Base-by-base conservation (phyloP, 2,888 invertebrate genomes). In the Cryptocephalus primarius region DNA sequence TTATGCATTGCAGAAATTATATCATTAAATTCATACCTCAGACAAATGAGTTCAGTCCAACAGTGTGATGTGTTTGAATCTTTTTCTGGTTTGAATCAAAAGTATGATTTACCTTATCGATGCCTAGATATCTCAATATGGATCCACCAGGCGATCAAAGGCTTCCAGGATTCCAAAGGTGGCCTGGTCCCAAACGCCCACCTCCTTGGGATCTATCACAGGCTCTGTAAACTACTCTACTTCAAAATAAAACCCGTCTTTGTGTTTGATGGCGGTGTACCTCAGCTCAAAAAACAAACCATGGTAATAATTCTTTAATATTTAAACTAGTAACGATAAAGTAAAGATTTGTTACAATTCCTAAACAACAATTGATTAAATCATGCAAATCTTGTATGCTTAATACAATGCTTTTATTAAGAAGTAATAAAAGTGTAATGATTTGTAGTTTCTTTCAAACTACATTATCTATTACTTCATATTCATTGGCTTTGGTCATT, bases 211-310 rank as follows among this genome's bases (percentile, higher is more conserved):
- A 76, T 99, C 39, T 96, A 95, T 64, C 87, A 91, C 66, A 78
- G 97, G 32, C 78, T 99, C 42, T 96, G 96, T 71, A 99, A 99
- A 74, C 76, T 99, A 42, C 75, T 99, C 38, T 94, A 88, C 69
- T 97, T 90, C 68, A 84, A 87, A 65, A 91, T 99, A 54, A 92
- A 90, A 60, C 99, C 99, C 1, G 82, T 99, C 2, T 97, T 99
- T 76, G 92, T 99, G 8, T 99, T 99, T 73, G 99, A 99, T 77
- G 99, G 99, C 22, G 87, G 85, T 39, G 89, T 91, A 42, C 97
- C 99, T 11, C 76, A 78, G 46, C 78, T 99, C 36, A 99, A 99
- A 72, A 85, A 79, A 60, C 87, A 91, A 72, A 95, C 94, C 9
- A 85, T 95, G 72, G 93, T 92, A 75, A 80, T 79, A 22, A 22